Evolutionary conservation across 2,113 vertebrate species (phyloP).

Genomic region (Ranitomeya imitator): DNA sequence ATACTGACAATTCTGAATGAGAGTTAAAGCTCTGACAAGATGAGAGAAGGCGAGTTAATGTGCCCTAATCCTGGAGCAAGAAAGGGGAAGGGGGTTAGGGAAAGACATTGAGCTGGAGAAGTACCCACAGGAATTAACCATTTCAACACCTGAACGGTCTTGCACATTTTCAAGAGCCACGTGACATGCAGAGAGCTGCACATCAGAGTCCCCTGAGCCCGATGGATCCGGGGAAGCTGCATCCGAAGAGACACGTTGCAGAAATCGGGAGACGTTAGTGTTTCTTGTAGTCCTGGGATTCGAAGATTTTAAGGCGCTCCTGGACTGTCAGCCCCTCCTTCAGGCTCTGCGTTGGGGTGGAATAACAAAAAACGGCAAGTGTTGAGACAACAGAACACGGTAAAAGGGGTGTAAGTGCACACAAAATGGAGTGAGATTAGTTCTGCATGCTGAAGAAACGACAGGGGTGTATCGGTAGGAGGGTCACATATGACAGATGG

Average conservation of each 20-base stretch:
- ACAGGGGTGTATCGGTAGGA: slow-evolving; percentile 58
- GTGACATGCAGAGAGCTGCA: slow-evolving; percentile 67
- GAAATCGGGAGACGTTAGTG: slow-evolving; percentile 72
- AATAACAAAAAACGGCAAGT: not conserved
- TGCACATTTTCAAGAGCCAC: slow-evolving; percentile 38
- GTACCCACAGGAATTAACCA: slow-evolving; percentile 61
- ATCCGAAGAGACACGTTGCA: slow-evolving; percentile 6
- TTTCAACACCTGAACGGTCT: slow-evolving; percentile 21
- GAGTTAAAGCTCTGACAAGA: slow-evolving; percentile 43
- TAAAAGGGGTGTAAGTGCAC: not conserved
- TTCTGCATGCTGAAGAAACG: slow-evolving; percentile 70
- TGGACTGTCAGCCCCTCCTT: slow-evolving; percentile 97
- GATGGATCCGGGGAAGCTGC: not conserved
- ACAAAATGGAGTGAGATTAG: slow-evolving; percentile 65
- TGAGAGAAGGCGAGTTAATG: slow-evolving; percentile 25
- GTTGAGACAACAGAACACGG: not conserved
- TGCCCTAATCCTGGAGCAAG: slow-evolving; percentile 33
- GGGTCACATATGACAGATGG: slow-evolving; percentile 39
- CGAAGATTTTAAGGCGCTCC: slow-evolving; percentile 96
- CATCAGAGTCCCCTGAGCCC: slow-evolving; percentile 65
- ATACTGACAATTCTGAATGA: slow-evolving; percentile 75
- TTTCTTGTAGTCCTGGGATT: slow-evolving; percentile 94
- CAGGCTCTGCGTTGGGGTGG: slow-evolving; percentile 81
- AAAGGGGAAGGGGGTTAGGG: not conserved
- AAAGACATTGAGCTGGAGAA: slow-evolving; percentile 19